Conservation (phyloP, 2,797 vertebrate genomes). For the Pelobates cultripes region DNA sequence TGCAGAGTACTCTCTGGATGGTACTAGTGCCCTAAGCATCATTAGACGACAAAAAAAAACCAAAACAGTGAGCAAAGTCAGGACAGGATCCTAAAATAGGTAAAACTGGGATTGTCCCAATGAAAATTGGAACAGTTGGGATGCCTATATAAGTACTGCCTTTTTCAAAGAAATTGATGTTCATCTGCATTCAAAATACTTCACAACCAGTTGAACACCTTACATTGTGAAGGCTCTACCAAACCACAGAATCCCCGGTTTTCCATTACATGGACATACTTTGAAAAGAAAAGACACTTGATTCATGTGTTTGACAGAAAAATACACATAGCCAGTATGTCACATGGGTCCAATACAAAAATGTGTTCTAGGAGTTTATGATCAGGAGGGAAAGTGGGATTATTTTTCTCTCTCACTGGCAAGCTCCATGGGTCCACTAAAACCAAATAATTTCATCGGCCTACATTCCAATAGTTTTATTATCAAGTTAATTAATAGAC, state of each 20-base stretch:
- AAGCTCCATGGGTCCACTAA: conserved; percentile 55
- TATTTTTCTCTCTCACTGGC: conserved; percentile 30
- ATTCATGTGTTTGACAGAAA: neutral
- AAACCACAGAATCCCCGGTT: neutral
- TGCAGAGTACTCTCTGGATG: too few species aligned
- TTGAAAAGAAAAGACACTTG: neutral
- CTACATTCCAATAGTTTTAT: conserved; percentile 74
- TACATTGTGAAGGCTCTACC: neutral
- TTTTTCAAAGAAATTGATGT: too few species aligned
- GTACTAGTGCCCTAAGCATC: too few species aligned
- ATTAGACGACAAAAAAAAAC: too few species aligned
- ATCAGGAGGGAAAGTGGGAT: conserved; percentile 28
- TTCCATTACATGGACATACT: neutral
- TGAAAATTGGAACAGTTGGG: too few species aligned
- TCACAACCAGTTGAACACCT: neutral
- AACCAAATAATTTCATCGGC: conserved; percentile 63
- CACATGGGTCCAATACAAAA: conserved; percentile 36
- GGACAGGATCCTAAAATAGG: too few species aligned
- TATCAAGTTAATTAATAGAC: conserved; percentile 85
- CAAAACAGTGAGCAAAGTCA: too few species aligned
- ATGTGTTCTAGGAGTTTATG: conserved; percentile 43
- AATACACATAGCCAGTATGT: conserved; percentile 18
- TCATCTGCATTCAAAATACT: too few species aligned
- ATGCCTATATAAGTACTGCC: too few species aligned
- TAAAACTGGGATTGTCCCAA: too few species aligned